Base-by-base conservation (phyloP, 2,888 invertebrate genomes). In the Cryptocephalus primarius region DNA sequence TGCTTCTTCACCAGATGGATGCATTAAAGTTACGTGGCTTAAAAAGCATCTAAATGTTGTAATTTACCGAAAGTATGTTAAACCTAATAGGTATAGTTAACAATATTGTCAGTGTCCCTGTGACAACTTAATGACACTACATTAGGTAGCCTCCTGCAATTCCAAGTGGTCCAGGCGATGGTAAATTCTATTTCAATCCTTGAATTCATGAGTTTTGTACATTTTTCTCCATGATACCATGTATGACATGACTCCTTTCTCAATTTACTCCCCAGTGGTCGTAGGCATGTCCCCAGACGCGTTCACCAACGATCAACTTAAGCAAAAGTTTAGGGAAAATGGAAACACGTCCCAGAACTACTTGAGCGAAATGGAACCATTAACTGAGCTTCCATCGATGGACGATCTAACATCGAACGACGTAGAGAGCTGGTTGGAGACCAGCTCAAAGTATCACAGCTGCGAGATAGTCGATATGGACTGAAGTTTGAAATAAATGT, bases 391-490 rank as follows among this genome's bases (percentile, higher is more conserved):
- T 4, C 81, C 76, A 1, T 83, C 83, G 0, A 78, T 70, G 4
- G 83, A 83, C 50, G 82, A 82, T 57, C 80, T 83, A 56, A 67
- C 83, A 11, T 80, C 81, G 1, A 77, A 74, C 47, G 78, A 77
- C 8, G 82, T 83, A 1, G 84, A 84, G 60, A 83, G 82, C 59
- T 84, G 83, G 74, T 73, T 83, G 13, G 85, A 85, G 57, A 82
- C 82, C 1, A 83, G 83, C 47, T 84, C 83, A 34, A 85, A 84
- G 60, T 85, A 83, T 63, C 84, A 85, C 62, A 84, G 84, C 62
- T 84, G 84, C 58, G 84, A 85, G 67, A 76, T 83, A 10, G 83
- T 83, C 1, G 83, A 84, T 54, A 65, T 58, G 54, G 68, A 70
- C 54, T 66, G 58, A 59, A 36, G 12, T 22, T 4, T 6, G 22